phyloP scores from a whole-genome alignment of 2,113 vertebrate species.

The Clarias magur region DNA sequence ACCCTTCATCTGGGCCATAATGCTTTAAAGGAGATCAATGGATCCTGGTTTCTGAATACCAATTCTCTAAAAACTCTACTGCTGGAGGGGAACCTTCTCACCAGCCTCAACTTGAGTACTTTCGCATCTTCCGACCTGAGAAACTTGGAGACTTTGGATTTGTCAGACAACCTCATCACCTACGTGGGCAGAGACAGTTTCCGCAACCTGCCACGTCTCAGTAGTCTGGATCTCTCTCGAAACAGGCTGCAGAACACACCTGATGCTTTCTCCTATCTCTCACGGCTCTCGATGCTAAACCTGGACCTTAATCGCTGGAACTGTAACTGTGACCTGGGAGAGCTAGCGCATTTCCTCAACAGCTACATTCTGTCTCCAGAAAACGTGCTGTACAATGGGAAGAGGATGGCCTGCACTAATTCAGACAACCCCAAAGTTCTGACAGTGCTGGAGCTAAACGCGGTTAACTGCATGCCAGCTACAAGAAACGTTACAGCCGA shows the following conservation, averaged over 20 bases:
- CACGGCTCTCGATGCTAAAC: slow-evolving; percentile 71
- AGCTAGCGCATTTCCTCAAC: slow-evolving; percentile 69
- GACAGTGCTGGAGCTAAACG: slow-evolving; percentile 70
- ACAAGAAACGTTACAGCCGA: slow-evolving; percentile 70
- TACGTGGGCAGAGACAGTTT: slow-evolving; percentile 71
- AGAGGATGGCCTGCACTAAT: slow-evolving; percentile 67
- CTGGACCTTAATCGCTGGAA: slow-evolving; percentile 77
- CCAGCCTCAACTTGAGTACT: slow-evolving; percentile 66
- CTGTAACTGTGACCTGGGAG: slow-evolving; percentile 76
- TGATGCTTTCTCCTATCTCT: slow-evolving; percentile 72
- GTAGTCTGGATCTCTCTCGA: slow-evolving; percentile 75
- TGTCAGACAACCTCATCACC: slow-evolving; percentile 77
- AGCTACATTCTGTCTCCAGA: slow-evolving; percentile 69
- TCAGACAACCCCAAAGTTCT: slow-evolving; percentile 56
- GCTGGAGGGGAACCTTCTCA: slow-evolving; percentile 76
- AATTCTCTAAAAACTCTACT: slow-evolving; percentile 68
- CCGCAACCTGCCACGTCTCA: slow-evolving; percentile 62
- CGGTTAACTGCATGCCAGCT: slow-evolving; percentile 73
- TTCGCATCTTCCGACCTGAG: slow-evolving; percentile 65
- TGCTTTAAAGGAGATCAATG: slow-evolving; percentile 54
- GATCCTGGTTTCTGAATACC: slow-evolving; percentile 70
- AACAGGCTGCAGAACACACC: slow-evolving; percentile 72
- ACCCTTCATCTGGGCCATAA: slow-evolving; percentile 74
- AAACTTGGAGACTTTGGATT: slow-evolving; percentile 74
- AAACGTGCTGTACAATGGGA: slow-evolving; percentile 66